Evolutionary conservation across 2,888 invertebrate genomes (phyloP), one percentile per base, ranked within the genome.

Genomic region (Pomacea canaliculata): DNA sequence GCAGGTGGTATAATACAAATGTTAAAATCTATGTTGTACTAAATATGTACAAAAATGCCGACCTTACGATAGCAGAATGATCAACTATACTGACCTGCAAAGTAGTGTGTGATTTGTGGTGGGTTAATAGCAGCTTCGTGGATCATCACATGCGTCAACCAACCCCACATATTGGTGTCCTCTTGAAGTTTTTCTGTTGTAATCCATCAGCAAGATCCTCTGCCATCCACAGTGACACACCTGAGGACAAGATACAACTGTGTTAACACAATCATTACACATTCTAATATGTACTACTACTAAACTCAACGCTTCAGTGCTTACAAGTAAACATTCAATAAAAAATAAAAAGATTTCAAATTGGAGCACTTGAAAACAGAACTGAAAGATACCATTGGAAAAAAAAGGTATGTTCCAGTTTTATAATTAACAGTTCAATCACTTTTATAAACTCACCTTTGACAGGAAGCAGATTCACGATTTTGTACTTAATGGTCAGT

Each of bases 401-500:
- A 37, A 37, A 37, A 37, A 37, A 37, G 37, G 37, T 37, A 37
- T 37, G 5, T 37, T 37, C 10, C 62, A 59, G 19, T 27, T 19
- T 19, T 70, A 13, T 7, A 63, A n/a, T 56, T 46, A n/a, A 23
- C 10, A 68, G 5, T 49, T 49, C 23, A 56, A 12, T 16, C 12
- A 66, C 5, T 60, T 67, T 7, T 23, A 16, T 23, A 16, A 16
- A 5, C 56, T 78, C 78, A 86, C 86, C 86, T 85, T 76, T 82
- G 3, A 86, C 60, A 0, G 74, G n/a, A 18, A 82, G 48, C 13
- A 81, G 78, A 56, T 78, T 71, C 27, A 80, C 83, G 19, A 83
- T 51, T 37, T 75, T 72, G 74, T 85, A 86, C 76, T 86, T 86
- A 12, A 77, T 69, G 18, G 70, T n/a, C 60, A 86, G 72, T 76